Evolutionary conservation across 2,113 vertebrate species (phyloP).

Genomic region (Heliornis fulica): DNA sequence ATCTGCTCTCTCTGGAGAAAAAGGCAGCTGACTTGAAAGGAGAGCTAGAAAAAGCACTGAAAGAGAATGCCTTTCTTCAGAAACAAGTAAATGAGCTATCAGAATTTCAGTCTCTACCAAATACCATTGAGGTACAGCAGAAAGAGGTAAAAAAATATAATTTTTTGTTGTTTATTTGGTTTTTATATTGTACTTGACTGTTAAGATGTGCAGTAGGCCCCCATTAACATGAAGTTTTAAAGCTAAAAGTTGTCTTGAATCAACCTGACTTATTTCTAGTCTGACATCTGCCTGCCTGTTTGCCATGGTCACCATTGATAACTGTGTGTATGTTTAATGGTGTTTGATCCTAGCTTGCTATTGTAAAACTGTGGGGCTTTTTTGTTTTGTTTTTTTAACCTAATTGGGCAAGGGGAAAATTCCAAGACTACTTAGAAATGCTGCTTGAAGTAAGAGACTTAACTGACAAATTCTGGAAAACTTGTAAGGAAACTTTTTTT

Average conservation of each 20-base stretch:
- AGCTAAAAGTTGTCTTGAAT: background rate
- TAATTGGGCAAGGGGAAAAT: background rate
- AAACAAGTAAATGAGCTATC: constrained; percentile 66
- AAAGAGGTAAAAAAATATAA: constrained; percentile 68
- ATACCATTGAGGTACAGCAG: constrained; percentile 70
- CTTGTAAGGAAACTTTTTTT: background rate
- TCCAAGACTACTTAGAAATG: background rate
- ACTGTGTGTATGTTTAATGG: background rate
- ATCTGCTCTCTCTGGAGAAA: constrained; percentile 72
- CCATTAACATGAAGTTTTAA: background rate
- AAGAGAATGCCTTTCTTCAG: constrained; percentile 69
- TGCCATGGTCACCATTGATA: background rate
- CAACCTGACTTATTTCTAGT: background rate
- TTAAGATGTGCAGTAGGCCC: too few species aligned
- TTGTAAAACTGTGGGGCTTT: too few species aligned
- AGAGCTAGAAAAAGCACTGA: constrained; percentile 70
- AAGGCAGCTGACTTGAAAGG: constrained; percentile 68
- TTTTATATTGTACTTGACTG: background rate
- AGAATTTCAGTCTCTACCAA: constrained; percentile 51
- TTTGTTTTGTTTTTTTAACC: too few species aligned
- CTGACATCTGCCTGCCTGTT: background rate
- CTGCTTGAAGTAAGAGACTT: background rate
- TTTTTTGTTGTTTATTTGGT: fast-evolving
- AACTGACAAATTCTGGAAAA: background rate
- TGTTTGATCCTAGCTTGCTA: background rate